Evolutionary conservation across 2,113 vertebrate genomes (phyloP).

Genomic region (Lethenteron camtschaticum): DNA sequence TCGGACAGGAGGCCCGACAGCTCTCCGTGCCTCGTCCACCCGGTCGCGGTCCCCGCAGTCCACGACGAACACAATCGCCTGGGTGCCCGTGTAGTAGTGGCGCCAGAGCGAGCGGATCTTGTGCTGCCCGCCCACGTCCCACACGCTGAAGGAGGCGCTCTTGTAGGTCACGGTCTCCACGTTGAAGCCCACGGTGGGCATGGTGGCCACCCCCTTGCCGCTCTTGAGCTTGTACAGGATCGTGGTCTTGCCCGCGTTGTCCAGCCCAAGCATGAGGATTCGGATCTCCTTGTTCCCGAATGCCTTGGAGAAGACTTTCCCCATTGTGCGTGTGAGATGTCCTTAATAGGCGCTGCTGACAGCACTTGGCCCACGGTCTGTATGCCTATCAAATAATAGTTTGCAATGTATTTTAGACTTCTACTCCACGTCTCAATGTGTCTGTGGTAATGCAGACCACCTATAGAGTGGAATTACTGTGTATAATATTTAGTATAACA

Average conservation of each 20-base stretch:
- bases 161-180: slow-evolving; percentile 11
- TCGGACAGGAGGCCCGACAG: slow-evolving; percentile 8
- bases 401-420: too few relatives aligned
- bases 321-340: too few relatives aligned
- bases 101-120: slow-evolving; percentile 10
- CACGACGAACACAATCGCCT: slow-evolving; percentile 14
- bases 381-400: too few relatives aligned
- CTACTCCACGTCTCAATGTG: too few relatives aligned
- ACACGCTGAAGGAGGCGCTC: slow-evolving; percentile 13
- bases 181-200: slow-evolving; percentile 14
- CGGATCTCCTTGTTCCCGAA: slow-evolving; percentile 6
- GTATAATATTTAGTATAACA: too few relatives aligned
- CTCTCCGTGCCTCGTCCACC: slow-evolving; percentile 11
- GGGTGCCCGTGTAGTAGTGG: slow-evolving; percentile 10
- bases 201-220: slow-evolving; percentile 7
- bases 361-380: too few relatives aligned
- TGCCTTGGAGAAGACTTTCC: too few relatives aligned
- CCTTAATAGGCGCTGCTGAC: too few relatives aligned
- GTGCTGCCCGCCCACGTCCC: slow-evolving; percentile 11
- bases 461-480: too few relatives aligned
- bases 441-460: too few relatives aligned
- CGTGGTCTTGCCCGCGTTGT: slow-evolving; percentile 35
- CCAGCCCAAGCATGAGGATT: slow-evolving; percentile 19
- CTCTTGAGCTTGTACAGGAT: slow-evolving; percentile 19
- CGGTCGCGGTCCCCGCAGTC: slow-evolving; percentile 12